Evolutionary conservation across 2,113 vertebrate species (phyloP), one percentile per base, ranked within the genome.

Genomic region (Cisticola juncidis): DNA sequence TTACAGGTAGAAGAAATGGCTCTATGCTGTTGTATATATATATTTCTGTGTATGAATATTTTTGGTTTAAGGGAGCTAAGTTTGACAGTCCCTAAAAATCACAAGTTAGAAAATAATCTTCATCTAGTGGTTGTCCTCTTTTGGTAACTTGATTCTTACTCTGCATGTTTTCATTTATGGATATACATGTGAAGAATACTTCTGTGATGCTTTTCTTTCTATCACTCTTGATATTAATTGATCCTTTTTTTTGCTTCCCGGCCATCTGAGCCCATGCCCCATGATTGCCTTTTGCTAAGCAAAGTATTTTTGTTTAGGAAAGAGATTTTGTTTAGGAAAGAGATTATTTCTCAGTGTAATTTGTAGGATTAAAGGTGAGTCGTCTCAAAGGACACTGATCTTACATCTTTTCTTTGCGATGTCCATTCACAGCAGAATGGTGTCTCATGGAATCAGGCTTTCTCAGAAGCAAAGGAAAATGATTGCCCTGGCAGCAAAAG

Each of bases 391-490:
- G 56, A 40, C 25, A 6, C 13, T 56, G 28, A 24, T 78, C n/a
- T 94, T 88, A 73, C 6, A 29, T 65, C 8, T 72, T 92, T 14
- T 90, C 11, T 92, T 57, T 97, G 66, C 25, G 40, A 82, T 96
- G 44, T 96, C 92, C 45, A 77, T 96, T 97, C 95, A 91, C 95
- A 98, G 98, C 92, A 99, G 98, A 97, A 93, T 97, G 57, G 92
- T 91, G 66, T 96, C 97, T 84, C 96, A 97, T 97, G 98, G 98
- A 76, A 96, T 97, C 85, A 99, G 99, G 88, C 98, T 99, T 95
- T 99, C 99, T 96, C 99, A 99, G 98, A 99, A 99, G 97, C 99
- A 99, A 97, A 98, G 99, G 95, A 99, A 99, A 97, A 98, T 99
- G 98, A 98, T 99, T 93, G 98, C 99, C 66, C 93, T 99, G 98